A percentile compares a stretch with the other conserved stretches of the same genome.
Conservation (phyloP, 2,888 invertebrate species). For the Philopedon plagiatum region DNA sequence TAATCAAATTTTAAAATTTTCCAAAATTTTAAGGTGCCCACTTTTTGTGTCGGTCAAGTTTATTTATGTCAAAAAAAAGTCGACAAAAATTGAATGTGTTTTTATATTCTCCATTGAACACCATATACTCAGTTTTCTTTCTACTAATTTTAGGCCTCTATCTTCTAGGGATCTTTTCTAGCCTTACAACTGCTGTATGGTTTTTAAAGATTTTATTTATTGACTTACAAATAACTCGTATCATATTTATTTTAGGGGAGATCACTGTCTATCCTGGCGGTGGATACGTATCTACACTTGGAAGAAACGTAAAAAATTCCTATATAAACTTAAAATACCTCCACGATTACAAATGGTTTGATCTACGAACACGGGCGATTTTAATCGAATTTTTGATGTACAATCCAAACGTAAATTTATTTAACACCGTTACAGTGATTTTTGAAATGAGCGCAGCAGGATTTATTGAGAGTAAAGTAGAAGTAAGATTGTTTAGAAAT, state of each 20-base stretch:
- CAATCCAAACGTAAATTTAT: conserved; percentile 60
- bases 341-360: conserved; percentile 58
- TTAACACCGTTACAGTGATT: conserved; percentile 56
- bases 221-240: too few relatives aligned
- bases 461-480: conserved; percentile 48
- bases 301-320: conserved; percentile 59
- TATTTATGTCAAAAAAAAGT: too few relatives aligned
- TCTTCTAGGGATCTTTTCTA: too few relatives aligned
- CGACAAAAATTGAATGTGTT: too few relatives aligned
- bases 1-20: too few relatives aligned
- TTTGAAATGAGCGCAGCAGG: conserved; percentile 60
- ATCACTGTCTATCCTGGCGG: conserved; percentile 59
- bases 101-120: too few relatives aligned
- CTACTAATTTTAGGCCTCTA: too few relatives aligned
- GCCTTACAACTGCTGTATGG: too few relatives aligned
- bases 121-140: too few relatives aligned
- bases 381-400: conserved; percentile 61
- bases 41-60: too few relatives aligned
- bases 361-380: conserved; percentile 56
- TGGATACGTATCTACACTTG: conserved; percentile 60
- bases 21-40: too few relatives aligned
- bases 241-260: conserved; percentile 56
- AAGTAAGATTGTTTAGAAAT: conserved; percentile 51
- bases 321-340: conserved; percentile 58
- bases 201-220: too few relatives aligned